A percentile compares a stretch with the other conserved stretches of the same genome.
These are phyloP conservation scores for Seriola quinqueradiata DNA, from an alignment of 2,113 vertebrate species.

Conservation along the genomic window DNA sequence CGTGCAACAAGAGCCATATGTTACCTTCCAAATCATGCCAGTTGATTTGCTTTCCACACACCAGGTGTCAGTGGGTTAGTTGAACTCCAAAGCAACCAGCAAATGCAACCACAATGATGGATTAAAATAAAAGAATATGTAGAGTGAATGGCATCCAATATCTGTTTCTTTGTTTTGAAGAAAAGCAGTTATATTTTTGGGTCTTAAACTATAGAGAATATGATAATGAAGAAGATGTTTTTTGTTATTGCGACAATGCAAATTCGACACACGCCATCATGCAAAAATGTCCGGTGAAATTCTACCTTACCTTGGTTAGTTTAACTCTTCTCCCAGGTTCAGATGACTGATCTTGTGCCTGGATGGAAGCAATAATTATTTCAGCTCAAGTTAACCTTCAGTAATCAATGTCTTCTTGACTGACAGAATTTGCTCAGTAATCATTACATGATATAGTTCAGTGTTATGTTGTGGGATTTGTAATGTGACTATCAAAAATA, in stretches of 20 bases:
- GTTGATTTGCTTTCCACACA: conserved; percentile 44
- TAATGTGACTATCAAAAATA: no score
- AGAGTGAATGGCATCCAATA: not conserved
- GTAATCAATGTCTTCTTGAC: conserved; percentile 73
- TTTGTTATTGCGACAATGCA: conserved; percentile 4
- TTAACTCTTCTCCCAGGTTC: conserved; percentile 63
- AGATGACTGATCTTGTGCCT: conserved; percentile 66
- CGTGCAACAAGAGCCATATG: conserved; percentile 64
- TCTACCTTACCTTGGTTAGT: conserved; percentile 74
- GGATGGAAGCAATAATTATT: conserved; percentile 27
- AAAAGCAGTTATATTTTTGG: not conserved
- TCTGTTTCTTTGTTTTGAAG: conserved; percentile 9
- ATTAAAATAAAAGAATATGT: not conserved
- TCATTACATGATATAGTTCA: no score
- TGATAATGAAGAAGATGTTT: not conserved
- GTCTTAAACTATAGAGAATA: not conserved
- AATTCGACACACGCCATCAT: conserved; percentile 22
- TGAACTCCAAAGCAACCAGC: conserved; percentile 47
- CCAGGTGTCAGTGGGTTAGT: conserved; percentile 61
- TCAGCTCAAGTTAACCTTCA: not conserved
- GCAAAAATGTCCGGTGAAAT: not conserved
- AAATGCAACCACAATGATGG: conserved; percentile 4
- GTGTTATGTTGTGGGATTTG: no score
- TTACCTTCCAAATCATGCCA: conserved; percentile 54
- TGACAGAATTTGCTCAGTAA: not conserved